Evolutionary conservation across 2,113 vertebrate genomes (phyloP), one percentile per base, ranked within the genome.

Genomic region (Hydropotes inermis): DNA sequence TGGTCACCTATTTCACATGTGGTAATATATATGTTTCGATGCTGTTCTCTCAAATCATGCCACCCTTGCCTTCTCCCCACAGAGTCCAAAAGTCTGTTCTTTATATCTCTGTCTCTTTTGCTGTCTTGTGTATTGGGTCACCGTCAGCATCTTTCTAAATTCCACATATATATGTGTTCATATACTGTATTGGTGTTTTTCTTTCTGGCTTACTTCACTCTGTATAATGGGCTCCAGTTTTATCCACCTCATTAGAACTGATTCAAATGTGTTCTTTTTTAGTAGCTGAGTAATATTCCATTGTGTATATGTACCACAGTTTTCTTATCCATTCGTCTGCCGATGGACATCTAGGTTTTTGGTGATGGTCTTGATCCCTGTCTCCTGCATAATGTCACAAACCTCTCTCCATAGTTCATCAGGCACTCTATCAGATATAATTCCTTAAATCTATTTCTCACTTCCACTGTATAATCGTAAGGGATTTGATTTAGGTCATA

Each of bases 341-440:
- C 0, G 1, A 36, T 36, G n/a, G n/a, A 36, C n/a, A 23, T 36
- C n/a, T 23, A 36, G n/a, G n/a, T 23, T 70, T 70, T 36, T 0
- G 64, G 19, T n/a, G 19, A 70, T 70, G 64, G 9, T 70, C 64
- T 70, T 70, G 64, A 70, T 70, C n/a, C 21, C 64, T 36, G 9
- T 19, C n/a, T 70, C n/a, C 64, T 70, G 17, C 21, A 70, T 2
- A 17, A 67, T 10, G n/a, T 70, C 64, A 70, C 19, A 0, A 70
- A 36, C n/a, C 19, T 70, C 64, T 19, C 1, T 70, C n/a, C 19
- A 3, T 23, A 70, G 64, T 36, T 70, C 64, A 36, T 70, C n/a
- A 36, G 64, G 64, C n/a, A 70, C 19, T 70, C n/a, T 70, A 23
- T 23, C 19, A 36, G n/a, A 23, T 70, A 19, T 36, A 70, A 10